A percentile compares a stretch with the other conserved stretches of the same genome.
phyloP scores from a whole-genome alignment of 2,888 invertebrate genomes.

The Amaurobius ferox region DNA sequence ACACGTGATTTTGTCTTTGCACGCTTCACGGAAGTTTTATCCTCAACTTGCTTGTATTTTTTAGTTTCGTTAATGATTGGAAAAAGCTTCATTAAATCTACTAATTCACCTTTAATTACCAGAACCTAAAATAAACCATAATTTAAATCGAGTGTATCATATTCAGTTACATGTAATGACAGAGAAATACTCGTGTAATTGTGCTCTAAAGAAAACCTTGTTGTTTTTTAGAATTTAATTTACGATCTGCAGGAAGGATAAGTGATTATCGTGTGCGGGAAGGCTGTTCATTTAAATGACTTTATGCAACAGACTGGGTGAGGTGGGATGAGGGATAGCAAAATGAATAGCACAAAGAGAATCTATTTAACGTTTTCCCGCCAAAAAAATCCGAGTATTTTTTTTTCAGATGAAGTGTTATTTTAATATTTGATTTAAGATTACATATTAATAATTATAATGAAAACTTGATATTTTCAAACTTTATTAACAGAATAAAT shows the following conservation, averaged over 20 bases:
- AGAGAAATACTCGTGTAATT: slow-evolving; percentile 34
- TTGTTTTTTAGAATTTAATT: slow-evolving; percentile 3
- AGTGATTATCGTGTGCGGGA: not conserved
- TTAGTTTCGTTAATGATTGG: slow-evolving; percentile 58
- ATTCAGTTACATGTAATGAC: slow-evolving; percentile 49
- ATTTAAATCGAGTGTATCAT: slow-evolving; percentile 59
- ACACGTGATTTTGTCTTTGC: slow-evolving; percentile 32
- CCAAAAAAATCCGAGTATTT: too few relatives aligned
- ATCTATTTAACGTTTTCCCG: too few relatives aligned
- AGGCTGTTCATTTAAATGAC: not conserved
- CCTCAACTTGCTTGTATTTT: slow-evolving; percentile 34
- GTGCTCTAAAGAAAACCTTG: not conserved
- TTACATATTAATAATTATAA: too few relatives aligned
- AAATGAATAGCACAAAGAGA: too few relatives aligned
- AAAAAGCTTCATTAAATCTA: slow-evolving; percentile 69
- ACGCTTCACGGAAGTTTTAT: slow-evolving; percentile 39
- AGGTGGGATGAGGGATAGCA: not conserved
- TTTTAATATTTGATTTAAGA: too few relatives aligned
- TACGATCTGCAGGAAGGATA: not conserved
- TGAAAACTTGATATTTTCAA: too few relatives aligned
- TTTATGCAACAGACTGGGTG: not conserved
- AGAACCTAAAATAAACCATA: slow-evolving; percentile 31
- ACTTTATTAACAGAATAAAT: too few relatives aligned
- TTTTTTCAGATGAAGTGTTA: too few relatives aligned
- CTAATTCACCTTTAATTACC: slow-evolving; percentile 71